Evolutionary conservation across 1,140 invertebrate species (phyloP), one percentile per base, ranked within the genome.

Genomic region (Venustaconcha ellipsiformis): DNA sequence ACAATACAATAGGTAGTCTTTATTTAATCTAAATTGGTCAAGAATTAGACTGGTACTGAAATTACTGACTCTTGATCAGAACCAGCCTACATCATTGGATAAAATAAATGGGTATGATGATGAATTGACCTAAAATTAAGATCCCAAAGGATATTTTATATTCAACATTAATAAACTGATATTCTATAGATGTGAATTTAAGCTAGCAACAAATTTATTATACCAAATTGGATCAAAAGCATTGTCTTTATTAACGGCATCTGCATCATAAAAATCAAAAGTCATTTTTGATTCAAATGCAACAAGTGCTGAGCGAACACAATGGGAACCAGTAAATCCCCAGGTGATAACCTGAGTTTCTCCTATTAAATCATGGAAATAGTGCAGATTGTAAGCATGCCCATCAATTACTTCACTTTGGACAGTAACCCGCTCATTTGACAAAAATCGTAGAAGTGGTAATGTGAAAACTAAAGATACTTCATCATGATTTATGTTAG

Each of bases 401-500:
- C 60, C 68, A 3, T 8, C 62, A 73, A 57, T 23, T 26, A 66
- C n/a, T 56, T 57, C 65, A 73, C 59, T 68, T 48, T 62, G 63
- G 13, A n/a, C 20, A 62, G 18, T n/a, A 12, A 23, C 59, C 20
- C 13, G 59, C 14, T 75, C 73, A 26, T 57, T 23, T 0, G 5
- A 48, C 17, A 84, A 57, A 81, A 82, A 84, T 66, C 78, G 70
- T 17, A 62, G 66, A 18, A 84, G 56, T 12, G 83, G 81, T 48
- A 84, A 58, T 57, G 60, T 73, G 60, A 84, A 82, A 14, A 79
- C 78, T 37, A 68, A 70, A 3, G 78, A 58, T 0, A 84, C 83
- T 69, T 84, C 83, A 14, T 69, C 37, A 30, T 70, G 64, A 70
- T 84, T 82, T n/a, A 74, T 69, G 15, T 48, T 17, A n/a, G 80